Evolutionary conservation across 2,888 invertebrate genomes (phyloP), one percentile per base, ranked within the genome.

Genomic region (Halictus quadricinctus): DNA sequence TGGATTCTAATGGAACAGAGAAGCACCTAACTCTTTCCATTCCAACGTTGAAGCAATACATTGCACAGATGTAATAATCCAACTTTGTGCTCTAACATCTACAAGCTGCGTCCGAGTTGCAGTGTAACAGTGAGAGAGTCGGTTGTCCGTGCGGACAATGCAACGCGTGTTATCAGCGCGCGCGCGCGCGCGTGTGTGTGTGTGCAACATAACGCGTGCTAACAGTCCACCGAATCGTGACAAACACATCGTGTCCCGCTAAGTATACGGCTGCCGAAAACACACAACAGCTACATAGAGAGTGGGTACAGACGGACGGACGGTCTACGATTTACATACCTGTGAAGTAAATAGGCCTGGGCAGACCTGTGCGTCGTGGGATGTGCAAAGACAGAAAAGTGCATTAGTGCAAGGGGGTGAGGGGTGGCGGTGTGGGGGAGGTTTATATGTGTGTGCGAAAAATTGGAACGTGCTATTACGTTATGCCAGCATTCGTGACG

Each of bases 301-400:
- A 79, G 73, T 58, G 73, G 41, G 69, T n/a, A 60, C 12, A 69
- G 69, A 43, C 36, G 66, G 69, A 43, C 36, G 66, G 60, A 72
- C 75, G 72, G 18, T 60, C 60, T 60, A 54, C 50, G 58, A 72
- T 84, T 84, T 91, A 91, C 91, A 81, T 92, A 92, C 92, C 92
- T 87, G 91, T 89, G 88, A 91, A 90, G 87, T 91, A 91, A 83
- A 91, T 90, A 88, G 91, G 91, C 91, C 90, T 90, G 88, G 86
- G 85, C 86, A 91, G 90, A 85, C 90, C 91, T 92, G 92, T 89
- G 88, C 87, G 82, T 79, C 85, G 79, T 84, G 84, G 82, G 90
- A 87, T 88, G 91, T 90, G 91, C 90, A 91, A 72, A 72, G 77
- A 90, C 85, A 90, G 89, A 89, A 90, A 90, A 91, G 90, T 87